Percentiles rank a stretch among this genome's conserved stretches.
Evolutionary conservation across 2,888 invertebrate genomes (phyloP).

Genomic region (Iselma pallidipennis): DNA sequence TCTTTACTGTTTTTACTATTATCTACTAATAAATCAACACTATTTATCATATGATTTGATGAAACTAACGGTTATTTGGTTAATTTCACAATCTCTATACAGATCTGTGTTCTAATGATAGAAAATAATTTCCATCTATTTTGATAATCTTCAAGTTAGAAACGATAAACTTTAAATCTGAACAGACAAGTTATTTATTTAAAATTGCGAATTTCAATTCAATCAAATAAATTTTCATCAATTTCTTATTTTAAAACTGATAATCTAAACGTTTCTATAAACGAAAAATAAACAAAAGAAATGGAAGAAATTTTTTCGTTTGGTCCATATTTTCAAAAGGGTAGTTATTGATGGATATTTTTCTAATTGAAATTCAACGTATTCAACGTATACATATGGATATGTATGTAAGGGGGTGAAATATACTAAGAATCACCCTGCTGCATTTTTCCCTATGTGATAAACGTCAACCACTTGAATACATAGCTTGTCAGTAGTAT

Average conservation of each 20-base stretch:
- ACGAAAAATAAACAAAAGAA: not conserved
- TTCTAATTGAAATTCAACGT: not conserved
- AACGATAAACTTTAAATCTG: not conserved
- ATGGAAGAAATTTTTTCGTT: not conserved
- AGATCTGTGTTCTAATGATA: not conserved
- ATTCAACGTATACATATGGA: no score
- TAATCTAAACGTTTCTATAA: no score
- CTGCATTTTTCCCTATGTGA: slow-evolving; percentile 33
- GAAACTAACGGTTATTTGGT: not conserved
- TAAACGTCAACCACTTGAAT: slow-evolving; percentile 39
- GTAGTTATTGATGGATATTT: not conserved
- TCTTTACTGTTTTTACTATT: not conserved
- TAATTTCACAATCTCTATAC: not conserved
- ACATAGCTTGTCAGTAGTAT: slow-evolving; percentile 28
- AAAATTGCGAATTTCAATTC: no score
- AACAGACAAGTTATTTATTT: not conserved
- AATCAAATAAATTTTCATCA: not conserved
- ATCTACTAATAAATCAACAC: slow-evolving; percentile 1
- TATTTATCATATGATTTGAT: slow-evolving; percentile 3
- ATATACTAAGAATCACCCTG: slow-evolving; percentile 31
- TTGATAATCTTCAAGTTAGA: not conserved
- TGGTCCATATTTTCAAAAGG: not conserved
- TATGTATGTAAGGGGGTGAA: slow-evolving; percentile 27
- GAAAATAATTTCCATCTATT: not conserved
- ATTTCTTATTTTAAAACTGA: no score